Evolutionary conservation across 2,888 invertebrate species (phyloP).

Genomic region (Drosophila rellima): DNA sequence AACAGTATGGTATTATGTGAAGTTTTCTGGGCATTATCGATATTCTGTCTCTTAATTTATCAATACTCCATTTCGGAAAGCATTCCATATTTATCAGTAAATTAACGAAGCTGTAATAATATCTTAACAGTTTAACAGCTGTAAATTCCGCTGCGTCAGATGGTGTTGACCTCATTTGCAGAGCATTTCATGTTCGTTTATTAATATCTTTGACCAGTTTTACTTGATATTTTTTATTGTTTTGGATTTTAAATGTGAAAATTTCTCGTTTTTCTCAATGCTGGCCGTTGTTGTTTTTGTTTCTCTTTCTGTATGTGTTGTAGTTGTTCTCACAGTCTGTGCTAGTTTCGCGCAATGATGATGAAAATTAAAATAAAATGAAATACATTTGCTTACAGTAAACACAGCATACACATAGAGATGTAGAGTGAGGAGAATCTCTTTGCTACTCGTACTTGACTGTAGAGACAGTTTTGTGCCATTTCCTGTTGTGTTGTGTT

Average conservation of each 20-base stretch:
- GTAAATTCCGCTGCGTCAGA: background rate
- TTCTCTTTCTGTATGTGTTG: too few relatives aligned
- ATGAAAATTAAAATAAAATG: constrained; percentile 82
- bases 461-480: constrained; percentile 74
- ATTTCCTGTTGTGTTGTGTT: constrained; percentile 67
- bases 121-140: background rate
- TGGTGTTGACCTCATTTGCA: constrained; percentile 1
- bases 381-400: constrained; percentile 76
- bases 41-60: too few relatives aligned
- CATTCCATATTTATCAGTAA: background rate
- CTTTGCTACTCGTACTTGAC: constrained; percentile 48
- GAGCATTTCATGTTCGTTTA: constrained; percentile 40
- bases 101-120: background rate
- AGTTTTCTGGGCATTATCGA: too few relatives aligned
- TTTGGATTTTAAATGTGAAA: constrained; percentile 78
- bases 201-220: constrained; percentile 18
- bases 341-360: constrained; percentile 80
- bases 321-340: constrained; percentile 49
- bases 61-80: too few relatives aligned
- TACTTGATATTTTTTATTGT: constrained; percentile 72
- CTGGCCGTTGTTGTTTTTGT: constrained; percentile 39
- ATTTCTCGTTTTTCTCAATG: constrained; percentile 55
- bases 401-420: constrained; percentile 30
- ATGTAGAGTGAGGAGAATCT: constrained; percentile 28
- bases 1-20: too few relatives aligned